Evolutionary conservation across 1,140 invertebrate genomes (phyloP), one percentile per base, ranked within the genome.

Genomic region (Manduca sexta): DNA sequence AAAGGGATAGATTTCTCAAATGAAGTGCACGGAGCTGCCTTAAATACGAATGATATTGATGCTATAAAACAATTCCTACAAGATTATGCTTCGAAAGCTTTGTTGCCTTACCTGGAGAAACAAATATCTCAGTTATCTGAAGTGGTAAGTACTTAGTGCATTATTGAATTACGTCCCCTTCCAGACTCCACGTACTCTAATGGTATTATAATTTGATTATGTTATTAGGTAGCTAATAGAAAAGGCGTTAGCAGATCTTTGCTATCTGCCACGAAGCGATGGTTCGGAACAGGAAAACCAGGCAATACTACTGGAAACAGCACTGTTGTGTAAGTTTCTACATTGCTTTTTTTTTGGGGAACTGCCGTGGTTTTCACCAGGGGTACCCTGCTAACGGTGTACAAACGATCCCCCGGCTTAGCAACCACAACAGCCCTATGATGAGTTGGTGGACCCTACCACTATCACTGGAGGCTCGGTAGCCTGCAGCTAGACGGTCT

Each of bases 191-290:
- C n/a, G n/a, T n/a, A n/a, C n/a, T n/a, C n/a, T n/a, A n/a, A 12
- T 12, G n/a, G 13, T 12, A 12, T 2, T 1, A 34, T 11, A 14
- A 26, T 26, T 26, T 26, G 4, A 21, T 26, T 34, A 34, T 45
- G 49, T 41, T 74, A 72, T 15, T 37, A 89, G 88, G 90, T 93
- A 49, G 91, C 93, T 13, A 95, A 94, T 68, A 94, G 94, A 69
- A 97, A 97, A 86, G 95, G 95, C 6, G 92, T 98, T 0, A 97
- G 96, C 74, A 90, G 95, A 68, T 97, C 96, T 1, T 84, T 99
- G 31, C 90, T 98, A 38, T 97, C 94, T 84, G 97, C 95, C 6
- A 97, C 97, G 5, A 97, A 97, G 87, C 89, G 97, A 63, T 97
- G 95, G 93, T 98, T 98, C 87, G 95, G 93, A 29, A 93, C 94